phyloP scores from a whole-genome alignment of 2,888 invertebrate species.

The Cataglyphis cursor region DNA sequence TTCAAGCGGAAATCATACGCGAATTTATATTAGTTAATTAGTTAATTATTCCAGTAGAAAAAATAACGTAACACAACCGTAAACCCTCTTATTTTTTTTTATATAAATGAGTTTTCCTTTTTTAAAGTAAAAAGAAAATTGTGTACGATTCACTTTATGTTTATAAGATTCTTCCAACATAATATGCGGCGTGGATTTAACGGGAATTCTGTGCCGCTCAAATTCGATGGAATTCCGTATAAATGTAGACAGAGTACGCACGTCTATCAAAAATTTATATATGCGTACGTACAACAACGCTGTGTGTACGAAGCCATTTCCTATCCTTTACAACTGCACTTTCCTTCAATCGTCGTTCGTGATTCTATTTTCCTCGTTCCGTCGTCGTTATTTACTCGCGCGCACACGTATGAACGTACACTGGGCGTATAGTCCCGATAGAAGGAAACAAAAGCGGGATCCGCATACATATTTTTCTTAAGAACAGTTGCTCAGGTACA shows the following conservation, averaged over 20 bases:
- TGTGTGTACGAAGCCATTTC: slow-evolving; percentile 59
- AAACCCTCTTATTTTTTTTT: slow-evolving; percentile 24
- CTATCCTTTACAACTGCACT: slow-evolving; percentile 59
- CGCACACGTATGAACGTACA: not conserved
- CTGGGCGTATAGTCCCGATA: slow-evolving; percentile 24
- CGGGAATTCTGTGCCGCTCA: slow-evolving; percentile 19
- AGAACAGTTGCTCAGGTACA: slow-evolving; percentile 60
- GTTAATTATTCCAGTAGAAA: slow-evolving; percentile 18
- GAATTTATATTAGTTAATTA: slow-evolving; percentile 34
- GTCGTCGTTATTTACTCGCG: slow-evolving; percentile 52
- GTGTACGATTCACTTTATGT: slow-evolving; percentile 22
- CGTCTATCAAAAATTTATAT: slow-evolving; percentile 62
- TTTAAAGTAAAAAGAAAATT: not conserved
- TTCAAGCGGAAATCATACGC: slow-evolving; percentile 49
- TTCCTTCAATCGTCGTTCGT: slow-evolving; percentile 63
- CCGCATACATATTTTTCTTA: slow-evolving; percentile 53
- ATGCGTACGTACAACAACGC: slow-evolving; percentile 54
- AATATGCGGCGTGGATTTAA: slow-evolving; percentile 39
- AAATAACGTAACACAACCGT: slow-evolving; percentile 7
- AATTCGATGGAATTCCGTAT: slow-evolving; percentile 43
- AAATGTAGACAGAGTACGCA: slow-evolving; percentile 44
- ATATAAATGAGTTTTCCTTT: slow-evolving; percentile 14
- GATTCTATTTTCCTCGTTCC: slow-evolving; percentile 64
- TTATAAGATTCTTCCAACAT: slow-evolving; percentile 27
- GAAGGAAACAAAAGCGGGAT: slow-evolving; percentile 66